These are phyloP conservation scores for Pedionomus torquatus DNA, from an alignment of 2,113 vertebrate genomes.

Conservation along the genomic window DNA sequence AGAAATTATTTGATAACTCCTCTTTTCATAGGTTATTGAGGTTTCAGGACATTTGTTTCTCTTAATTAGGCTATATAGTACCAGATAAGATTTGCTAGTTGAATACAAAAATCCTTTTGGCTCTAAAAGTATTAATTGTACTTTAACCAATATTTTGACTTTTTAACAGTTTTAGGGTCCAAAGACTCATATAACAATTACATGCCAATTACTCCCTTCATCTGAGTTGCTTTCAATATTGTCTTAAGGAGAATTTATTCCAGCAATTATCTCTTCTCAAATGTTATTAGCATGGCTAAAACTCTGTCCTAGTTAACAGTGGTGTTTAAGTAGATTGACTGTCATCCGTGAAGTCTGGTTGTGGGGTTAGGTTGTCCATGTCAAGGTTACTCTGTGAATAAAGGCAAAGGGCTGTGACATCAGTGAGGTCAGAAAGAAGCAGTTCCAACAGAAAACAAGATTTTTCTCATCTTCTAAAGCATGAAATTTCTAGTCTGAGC, in stretches of 20 bases:
- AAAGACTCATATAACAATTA: constrained; percentile 37
- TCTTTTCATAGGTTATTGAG: constrained; percentile 57
- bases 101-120: constrained; percentile 31
- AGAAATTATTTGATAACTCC: constrained; percentile 65
- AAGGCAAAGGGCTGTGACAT: not conserved
- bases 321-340: not conserved
- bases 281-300: not conserved
- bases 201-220: not conserved
- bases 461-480: too few relatives aligned
- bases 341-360: not conserved
- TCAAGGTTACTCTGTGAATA: not conserved
- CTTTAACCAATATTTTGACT: constrained; percentile 50
- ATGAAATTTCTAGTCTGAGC: not conserved
- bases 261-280: not conserved
- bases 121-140: constrained; percentile 43
- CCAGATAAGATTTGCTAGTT: not conserved
- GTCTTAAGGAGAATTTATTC: not conserved
- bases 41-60: constrained; percentile 72
- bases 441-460: not conserved
- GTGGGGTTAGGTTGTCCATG: not conserved
- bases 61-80: constrained; percentile 63
- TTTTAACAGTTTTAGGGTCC: constrained; percentile 15
- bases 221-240: not conserved
- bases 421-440: not conserved
- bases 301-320: not conserved